Base-by-base conservation (phyloP, 2,113 vertebrate species). In the Solea senegalensis region DNA sequence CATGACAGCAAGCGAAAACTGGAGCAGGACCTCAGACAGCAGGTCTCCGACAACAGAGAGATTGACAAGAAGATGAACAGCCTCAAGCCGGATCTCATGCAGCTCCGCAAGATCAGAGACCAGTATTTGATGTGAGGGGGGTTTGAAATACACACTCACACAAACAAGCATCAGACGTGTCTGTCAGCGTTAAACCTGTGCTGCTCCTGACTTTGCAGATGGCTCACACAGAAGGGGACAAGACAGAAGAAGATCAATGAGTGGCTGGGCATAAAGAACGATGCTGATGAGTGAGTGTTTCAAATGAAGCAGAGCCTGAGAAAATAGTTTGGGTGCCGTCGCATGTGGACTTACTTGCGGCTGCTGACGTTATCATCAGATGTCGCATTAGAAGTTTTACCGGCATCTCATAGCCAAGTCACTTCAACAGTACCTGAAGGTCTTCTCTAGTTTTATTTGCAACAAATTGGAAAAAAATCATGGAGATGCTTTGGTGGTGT, bases 31-130 rank as follows among this genome's bases (percentile, higher is more conserved):
- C 83, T 99, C 74, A 96, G 95, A 91, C 93, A 97, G 87, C 97
- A 99, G 91, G 96, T 96, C 0, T 94, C 95, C 0, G 97, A 99
- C 63, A 97, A 99, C 44, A 92, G 98, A 50, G 98, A 99, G 90
- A 99, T 99, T 15, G 98, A 99, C 92, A 99, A 98, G 61, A 96
- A 95, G 63, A 99, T 99, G 98, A 99, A 99, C 92, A 99, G 97
- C 94, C 98, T 99, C 78, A 99, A 99, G 56, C 97, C 98, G 2
- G 97, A 99, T 86, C 95, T 99, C 88, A 98, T 99, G 92, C 98
- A 99, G 80, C 94, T 99, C 71, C 95, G 97, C 83, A 99, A 99
- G 91, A 99, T 96, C 28, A 94, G 98, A 94, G 97, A 99, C 92
- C 98, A 99, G 62, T 99, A 99, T 88, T 91, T 99, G 73, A 96